A percentile compares a stretch with the other conserved stretches of the same genome.
Conservation (phyloP, 2,797 vertebrate genomes). For the Adrianichthys oophorus region DNA sequence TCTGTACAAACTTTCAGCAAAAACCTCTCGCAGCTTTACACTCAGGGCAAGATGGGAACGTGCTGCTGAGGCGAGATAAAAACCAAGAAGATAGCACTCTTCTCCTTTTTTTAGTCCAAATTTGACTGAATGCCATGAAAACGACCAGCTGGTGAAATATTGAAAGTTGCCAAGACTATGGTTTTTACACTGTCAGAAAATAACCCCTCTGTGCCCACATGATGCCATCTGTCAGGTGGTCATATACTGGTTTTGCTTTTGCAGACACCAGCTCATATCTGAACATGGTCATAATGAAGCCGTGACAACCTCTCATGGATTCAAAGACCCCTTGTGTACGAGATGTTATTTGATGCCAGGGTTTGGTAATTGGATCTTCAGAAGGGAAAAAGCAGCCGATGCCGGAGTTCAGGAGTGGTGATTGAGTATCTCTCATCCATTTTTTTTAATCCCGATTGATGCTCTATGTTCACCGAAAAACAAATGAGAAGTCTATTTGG, state of each 20-base stretch:
- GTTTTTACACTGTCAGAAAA: slow-evolving; percentile 77
- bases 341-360: slow-evolving; percentile 22
- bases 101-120: slow-evolving; percentile 38
- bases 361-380: slow-evolving; percentile 50
- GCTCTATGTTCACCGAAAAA: slow-evolving; percentile 51
- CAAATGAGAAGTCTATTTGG: slow-evolving; percentile 72
- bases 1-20: slow-evolving; percentile 35
- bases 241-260: slow-evolving; percentile 48
- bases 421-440: slow-evolving; percentile 50
- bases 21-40: slow-evolving; percentile 39
- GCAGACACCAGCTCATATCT: slow-evolving; percentile 43
- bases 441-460: slow-evolving; percentile 47
- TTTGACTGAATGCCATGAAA: slow-evolving; percentile 59
- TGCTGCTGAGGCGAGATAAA: slow-evolving; percentile 37
- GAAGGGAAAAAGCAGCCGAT: slow-evolving; percentile 25
- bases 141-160: slow-evolving; percentile 70
- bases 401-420: slow-evolving; percentile 19
- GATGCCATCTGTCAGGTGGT: slow-evolving; percentile 78
- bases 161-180: slow-evolving; percentile 65
- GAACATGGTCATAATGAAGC: slow-evolving; percentile 30
- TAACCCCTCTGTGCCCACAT: slow-evolving; percentile 73
- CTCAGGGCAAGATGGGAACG: slow-evolving; percentile 35
- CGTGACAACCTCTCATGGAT: slow-evolving; percentile 7
- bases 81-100: slow-evolving; percentile 47
- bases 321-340: slow-evolving; percentile 9